Evolutionary conservation across 2,113 vertebrate genomes (phyloP).

Genomic region (Nesospiza acunhae): DNA sequence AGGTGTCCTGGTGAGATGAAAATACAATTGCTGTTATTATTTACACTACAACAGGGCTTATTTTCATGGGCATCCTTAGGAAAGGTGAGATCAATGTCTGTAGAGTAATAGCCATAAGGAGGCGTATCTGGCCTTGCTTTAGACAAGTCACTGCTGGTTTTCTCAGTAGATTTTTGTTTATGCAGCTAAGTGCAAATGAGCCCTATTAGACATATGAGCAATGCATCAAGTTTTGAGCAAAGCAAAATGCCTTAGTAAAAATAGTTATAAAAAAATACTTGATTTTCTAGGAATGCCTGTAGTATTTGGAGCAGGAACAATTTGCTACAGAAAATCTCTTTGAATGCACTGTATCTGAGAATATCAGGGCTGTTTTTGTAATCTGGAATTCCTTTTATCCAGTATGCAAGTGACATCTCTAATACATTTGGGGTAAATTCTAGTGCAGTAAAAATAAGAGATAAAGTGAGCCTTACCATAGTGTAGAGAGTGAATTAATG

Average conservation of each 20-base stretch:
- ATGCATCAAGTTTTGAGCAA: not conserved
- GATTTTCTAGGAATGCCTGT: not conserved
- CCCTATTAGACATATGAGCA: not conserved
- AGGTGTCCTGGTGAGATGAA: slow-evolving; percentile 90
- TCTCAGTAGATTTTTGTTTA: not conserved
- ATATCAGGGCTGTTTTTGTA: not conserved
- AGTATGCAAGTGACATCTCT: not conserved
- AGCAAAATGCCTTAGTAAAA: not conserved
- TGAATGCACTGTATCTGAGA: not conserved
- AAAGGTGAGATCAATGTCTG: not conserved
- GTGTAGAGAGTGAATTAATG: not conserved
- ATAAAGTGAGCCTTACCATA: not conserved
- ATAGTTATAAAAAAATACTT: not conserved
- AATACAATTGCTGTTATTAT: not conserved
- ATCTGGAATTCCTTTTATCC: not conserved
- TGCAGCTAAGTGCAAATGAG: not conserved
- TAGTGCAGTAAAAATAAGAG: not conserved
- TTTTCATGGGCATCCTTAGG: not conserved
- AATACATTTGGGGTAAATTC: not conserved
- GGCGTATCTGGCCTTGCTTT: not conserved
- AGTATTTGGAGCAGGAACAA: not conserved
- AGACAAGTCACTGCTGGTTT: not conserved
- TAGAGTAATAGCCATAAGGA: not conserved
- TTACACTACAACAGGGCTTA: not conserved
- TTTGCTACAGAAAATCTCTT: not conserved